Percentiles rank a stretch among this genome's conserved stretches.
Conservation (phyloP, 1,140 invertebrate genomes). For the Lysiphlebus fabarum region DNA sequence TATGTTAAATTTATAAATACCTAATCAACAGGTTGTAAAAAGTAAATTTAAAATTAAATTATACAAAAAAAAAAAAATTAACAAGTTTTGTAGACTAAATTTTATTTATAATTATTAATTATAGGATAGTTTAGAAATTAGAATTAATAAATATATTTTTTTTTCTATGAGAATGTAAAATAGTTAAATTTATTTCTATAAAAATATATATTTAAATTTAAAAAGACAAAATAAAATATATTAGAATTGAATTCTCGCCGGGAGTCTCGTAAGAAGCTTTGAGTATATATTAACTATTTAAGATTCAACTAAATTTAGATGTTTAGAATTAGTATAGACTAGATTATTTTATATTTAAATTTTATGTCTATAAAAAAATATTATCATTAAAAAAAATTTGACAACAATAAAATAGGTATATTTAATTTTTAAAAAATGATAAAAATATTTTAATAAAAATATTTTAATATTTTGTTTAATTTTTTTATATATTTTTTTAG, state of each 20-base stretch:
- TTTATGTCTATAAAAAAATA: background rate
- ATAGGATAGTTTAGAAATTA: no score
- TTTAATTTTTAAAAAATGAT: no score
- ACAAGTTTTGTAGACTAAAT: no score
- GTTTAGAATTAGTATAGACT: constrained; percentile 20
- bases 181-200: background rate
- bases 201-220: background rate
- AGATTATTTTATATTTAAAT: background rate
- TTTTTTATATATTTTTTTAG: constrained; percentile 18
- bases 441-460: no score
- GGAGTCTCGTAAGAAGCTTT: constrained; percentile 26
- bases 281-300: no score
- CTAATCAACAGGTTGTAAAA: no score
- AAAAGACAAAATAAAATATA: constrained; percentile 8
- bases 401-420: background rate
- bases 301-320: constrained; percentile 30
- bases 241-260: constrained; percentile 14
- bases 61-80: no score
- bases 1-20: no score
- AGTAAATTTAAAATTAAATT: no score
- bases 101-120: no score
- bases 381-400: background rate
- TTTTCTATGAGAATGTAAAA: background rate
- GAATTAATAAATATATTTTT: no score
- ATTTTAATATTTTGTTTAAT: background rate